Base-by-base conservation (phyloP, 2,797 vertebrate genomes). In the Pteropus rufus region DNA sequence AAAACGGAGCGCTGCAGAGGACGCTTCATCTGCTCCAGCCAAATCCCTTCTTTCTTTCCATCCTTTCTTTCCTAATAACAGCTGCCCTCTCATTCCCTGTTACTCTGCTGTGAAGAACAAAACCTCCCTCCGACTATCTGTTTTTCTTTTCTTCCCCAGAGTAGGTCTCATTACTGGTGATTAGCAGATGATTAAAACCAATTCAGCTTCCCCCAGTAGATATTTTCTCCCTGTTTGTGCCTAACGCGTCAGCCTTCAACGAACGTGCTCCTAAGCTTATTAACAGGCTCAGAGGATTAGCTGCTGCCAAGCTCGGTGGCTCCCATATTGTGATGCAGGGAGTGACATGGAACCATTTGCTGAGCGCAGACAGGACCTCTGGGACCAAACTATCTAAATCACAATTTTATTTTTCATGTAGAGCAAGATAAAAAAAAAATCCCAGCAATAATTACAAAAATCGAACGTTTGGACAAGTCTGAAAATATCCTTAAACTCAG, bases 171-270 rank as follows among this genome's bases (percentile, higher is more conserved):
- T 99, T 99, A 99, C 98, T 99, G 99, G 99, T 99, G 99, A 99
- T 99, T 99, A 99, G 99, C 99, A 99, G 99, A 99, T 99, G 98
- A 99, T 99, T 99, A 99, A 99, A 99, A 99, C 98, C 99, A 99
- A 99, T 99, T 99, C 99, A 99, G 98, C 98, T 98, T 99, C 98
- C 98, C 98, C 98, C 99, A 99, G 98, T 98, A 99, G 99, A 99
- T 99, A 98, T 99, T 98, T 98, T 98, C 98, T 98, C 98, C 98
- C 98, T 99, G 98, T 99, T 99, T 99, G 98, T 98, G 98, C 98
- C 98, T 98, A 98, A 98, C 98, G 97, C 98, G 98, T 98, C 99
- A 98, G 98, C 98, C 98, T 99, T 99, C 99, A 98, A 98, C 98
- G 98, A 99, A 99, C 99, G 98, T 99, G 99, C 99, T 99, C 98